These are phyloP conservation scores for Muntiacus muntjak DNA, from an alignment of 2,113 vertebrate species.

Conservation along the genomic window DNA sequence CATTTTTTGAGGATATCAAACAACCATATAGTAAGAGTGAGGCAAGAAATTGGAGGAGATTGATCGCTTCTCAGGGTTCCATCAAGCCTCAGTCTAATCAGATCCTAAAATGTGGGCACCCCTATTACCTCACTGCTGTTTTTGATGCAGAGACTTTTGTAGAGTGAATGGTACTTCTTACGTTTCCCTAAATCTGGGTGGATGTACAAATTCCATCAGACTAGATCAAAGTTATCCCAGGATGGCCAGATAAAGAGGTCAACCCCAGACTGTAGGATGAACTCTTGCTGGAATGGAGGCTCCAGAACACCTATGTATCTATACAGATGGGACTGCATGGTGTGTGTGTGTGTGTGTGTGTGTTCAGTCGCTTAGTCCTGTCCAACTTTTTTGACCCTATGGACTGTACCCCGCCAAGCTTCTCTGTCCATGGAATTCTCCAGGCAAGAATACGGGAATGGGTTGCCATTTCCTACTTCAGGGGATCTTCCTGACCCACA, in stretches of 20 bases:
- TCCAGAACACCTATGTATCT: neutral
- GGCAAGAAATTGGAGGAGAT: neutral
- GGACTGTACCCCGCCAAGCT: neutral
- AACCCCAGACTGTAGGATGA: neutral
- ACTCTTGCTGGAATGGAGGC: neutral
- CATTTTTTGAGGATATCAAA: slow-evolving; percentile 11
- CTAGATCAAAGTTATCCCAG: neutral
- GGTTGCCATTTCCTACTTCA: neutral
- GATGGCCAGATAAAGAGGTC: neutral
- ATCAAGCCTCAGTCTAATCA: neutral
- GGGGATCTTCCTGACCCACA: neutral
- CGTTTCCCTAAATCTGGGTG: neutral
- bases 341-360: neutral
- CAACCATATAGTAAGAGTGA: neutral
- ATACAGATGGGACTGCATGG: neutral
- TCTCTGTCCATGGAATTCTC: neutral
- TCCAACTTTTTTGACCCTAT: neutral
- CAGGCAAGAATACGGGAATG: neutral
- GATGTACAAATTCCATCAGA: neutral
- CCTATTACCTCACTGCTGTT: neutral
- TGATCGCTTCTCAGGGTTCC: neutral
- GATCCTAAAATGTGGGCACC: neutral
- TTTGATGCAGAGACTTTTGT: neutral
- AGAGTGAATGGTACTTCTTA: neutral
- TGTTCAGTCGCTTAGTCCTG: neutral